Evolutionary conservation across 2,797 vertebrate species (phyloP).

Genomic region (Urocyon cinereoargenteus): DNA sequence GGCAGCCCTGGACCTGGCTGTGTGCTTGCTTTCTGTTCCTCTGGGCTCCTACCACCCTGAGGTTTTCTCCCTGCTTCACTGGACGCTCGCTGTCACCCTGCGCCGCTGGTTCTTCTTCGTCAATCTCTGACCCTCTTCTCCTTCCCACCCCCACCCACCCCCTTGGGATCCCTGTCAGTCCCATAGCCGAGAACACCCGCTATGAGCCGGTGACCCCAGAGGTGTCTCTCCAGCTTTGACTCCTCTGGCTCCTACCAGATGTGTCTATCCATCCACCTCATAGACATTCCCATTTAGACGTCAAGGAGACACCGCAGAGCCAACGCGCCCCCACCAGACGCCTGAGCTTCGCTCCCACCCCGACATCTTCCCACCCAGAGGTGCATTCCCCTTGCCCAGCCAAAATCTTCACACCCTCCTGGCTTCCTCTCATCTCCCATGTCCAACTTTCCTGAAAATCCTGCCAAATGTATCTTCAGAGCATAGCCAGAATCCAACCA

Average conservation of each 20-base stretch:
- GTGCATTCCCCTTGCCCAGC: not conserved
- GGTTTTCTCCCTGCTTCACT: not conserved
- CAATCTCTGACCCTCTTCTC: not conserved
- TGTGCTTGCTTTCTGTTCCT: not conserved
- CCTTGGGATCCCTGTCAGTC: not conserved
- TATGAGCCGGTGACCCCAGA: not conserved
- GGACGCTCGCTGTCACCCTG: not conserved
- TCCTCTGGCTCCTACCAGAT: too few species aligned
- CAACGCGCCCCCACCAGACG: fast-evolving
- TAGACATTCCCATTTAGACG: not conserved
- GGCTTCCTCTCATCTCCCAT: not conserved
- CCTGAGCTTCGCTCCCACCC: too few species aligned
- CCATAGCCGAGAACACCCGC: not conserved
- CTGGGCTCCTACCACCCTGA: not conserved
- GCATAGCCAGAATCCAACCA: not conserved
- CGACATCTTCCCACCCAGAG: not conserved
- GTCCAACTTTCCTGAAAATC: not conserved
- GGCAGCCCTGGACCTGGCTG: not conserved
- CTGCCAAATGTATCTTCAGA: not conserved
- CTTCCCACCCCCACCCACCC: not conserved
- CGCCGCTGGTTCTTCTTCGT: not conserved
- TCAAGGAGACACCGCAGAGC: not conserved
- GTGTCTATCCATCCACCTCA: not conserved
- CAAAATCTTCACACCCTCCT: not conserved
- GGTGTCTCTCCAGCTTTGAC: not conserved